Percentiles rank a stretch among this genome's conserved stretches.
These are phyloP conservation scores for Melanerpes formicivorus DNA, from an alignment of 2,113 vertebrate species.

Conservation along the genomic window DNA sequence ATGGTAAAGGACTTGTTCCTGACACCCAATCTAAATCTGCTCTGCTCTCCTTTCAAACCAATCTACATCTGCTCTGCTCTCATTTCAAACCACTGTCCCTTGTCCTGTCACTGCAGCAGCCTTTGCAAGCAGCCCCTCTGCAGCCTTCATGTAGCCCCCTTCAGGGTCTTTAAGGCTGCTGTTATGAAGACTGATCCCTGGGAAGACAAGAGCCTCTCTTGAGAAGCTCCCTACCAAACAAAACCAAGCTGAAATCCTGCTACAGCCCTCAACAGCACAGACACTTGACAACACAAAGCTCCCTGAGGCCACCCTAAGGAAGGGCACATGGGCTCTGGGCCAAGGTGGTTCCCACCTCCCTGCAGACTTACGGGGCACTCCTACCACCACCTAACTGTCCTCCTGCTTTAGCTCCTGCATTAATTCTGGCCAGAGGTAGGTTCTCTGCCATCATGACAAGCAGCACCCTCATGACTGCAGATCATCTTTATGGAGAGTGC, in stretches of 20 bases:
- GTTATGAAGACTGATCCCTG: not conserved
- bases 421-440: not conserved
- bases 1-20: no score
- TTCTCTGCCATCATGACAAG: not conserved
- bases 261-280: not conserved
- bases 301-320: not conserved
- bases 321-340: not conserved
- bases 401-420: not conserved
- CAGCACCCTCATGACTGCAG: not conserved
- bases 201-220: not conserved
- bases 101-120: no score
- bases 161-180: no score
- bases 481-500: not conserved
- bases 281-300: not conserved
- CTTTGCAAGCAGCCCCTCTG: no score
- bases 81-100: no score
- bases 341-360: not conserved
- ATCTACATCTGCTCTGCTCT: no score
- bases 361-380: not conserved
- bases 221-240: not conserved
- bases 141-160: no score
- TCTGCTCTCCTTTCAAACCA: no score
- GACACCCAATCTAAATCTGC: no score
- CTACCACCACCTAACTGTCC: not conserved
- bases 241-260: not conserved